These are phyloP conservation scores for Vireo griseus DNA, from an alignment of 2,797 vertebrate species.

Conservation along the genomic window DNA sequence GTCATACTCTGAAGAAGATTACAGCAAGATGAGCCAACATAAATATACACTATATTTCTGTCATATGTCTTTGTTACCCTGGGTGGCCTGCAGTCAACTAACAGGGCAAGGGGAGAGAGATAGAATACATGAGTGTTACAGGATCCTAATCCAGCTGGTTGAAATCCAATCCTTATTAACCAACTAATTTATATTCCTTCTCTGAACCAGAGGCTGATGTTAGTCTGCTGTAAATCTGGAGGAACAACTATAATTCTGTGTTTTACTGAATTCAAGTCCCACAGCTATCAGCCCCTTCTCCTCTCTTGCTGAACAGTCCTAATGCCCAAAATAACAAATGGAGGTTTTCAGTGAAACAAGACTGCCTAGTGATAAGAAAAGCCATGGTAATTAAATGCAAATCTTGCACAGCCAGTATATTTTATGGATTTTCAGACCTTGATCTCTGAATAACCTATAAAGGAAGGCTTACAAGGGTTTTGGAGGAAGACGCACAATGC, in stretches of 20 bases:
- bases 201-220: not conserved
- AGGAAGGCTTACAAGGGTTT: not conserved
- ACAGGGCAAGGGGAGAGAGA: not conserved
- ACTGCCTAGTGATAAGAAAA: not conserved
- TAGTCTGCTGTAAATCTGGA: not conserved
- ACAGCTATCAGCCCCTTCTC: not conserved
- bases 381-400: not conserved
- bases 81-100: slow-evolving; percentile 37
- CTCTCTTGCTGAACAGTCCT: not conserved
- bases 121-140: not conserved
- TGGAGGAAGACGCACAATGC: not conserved
- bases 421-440: slow-evolving; percentile 22
- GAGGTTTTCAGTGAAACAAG: not conserved
- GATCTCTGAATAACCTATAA: slow-evolving; percentile 28
- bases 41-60: slow-evolving; percentile 33
- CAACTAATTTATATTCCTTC: not conserved
- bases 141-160: not conserved
- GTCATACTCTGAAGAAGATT: slow-evolving; percentile 35
- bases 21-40: slow-evolving; percentile 20
- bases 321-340: not conserved
- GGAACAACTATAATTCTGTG: not conserved
- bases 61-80: slow-evolving; percentile 34
- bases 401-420: not conserved
- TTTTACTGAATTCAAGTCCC: not conserved
- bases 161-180: slow-evolving; percentile 1